Evolutionary conservation across 2,797 vertebrate species (phyloP).

Genomic region (Gadopsis bispinosus): DNA sequence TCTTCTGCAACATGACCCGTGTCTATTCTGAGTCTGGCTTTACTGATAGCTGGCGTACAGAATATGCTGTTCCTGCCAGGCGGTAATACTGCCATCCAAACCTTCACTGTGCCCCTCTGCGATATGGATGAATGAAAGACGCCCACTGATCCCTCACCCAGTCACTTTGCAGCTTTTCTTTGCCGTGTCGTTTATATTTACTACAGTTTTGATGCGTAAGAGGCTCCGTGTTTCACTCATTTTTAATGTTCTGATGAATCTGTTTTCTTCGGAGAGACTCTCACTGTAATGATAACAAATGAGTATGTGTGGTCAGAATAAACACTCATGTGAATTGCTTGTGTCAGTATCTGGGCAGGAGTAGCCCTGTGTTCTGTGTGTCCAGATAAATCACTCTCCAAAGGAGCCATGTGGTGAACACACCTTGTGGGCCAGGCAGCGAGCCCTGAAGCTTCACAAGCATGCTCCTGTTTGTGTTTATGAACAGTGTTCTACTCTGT

Average conservation of each 20-base stretch:
- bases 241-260: not conserved
- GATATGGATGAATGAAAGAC: constrained; percentile 14
- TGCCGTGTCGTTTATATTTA: not conserved
- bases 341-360: constrained; percentile 39
- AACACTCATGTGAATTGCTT: constrained; percentile 35
- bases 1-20: constrained; percentile 72
- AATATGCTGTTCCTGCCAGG: constrained; percentile 58
- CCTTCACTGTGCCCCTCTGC: constrained; percentile 17
- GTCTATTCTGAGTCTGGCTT: constrained; percentile 80
- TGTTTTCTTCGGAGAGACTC: not conserved
- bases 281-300: not conserved
- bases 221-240: not conserved
- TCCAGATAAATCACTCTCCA: constrained; percentile 57
- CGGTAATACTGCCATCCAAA: constrained; percentile 45
- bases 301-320: not conserved
- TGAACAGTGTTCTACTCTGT: constrained; percentile 54
- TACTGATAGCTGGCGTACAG: constrained; percentile 62
- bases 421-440: constrained; percentile 49
- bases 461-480: constrained; percentile 64
- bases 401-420: constrained; percentile 55
- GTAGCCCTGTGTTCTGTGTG: constrained; percentile 32
- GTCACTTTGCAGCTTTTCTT: constrained; percentile 2
- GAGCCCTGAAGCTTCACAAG: constrained; percentile 30
- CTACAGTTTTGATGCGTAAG: not conserved
- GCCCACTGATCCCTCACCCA: constrained; percentile 32